Evolutionary conservation across 2,113 vertebrate genomes (phyloP).

Genomic region (Phalacrocorax pelagicus): DNA sequence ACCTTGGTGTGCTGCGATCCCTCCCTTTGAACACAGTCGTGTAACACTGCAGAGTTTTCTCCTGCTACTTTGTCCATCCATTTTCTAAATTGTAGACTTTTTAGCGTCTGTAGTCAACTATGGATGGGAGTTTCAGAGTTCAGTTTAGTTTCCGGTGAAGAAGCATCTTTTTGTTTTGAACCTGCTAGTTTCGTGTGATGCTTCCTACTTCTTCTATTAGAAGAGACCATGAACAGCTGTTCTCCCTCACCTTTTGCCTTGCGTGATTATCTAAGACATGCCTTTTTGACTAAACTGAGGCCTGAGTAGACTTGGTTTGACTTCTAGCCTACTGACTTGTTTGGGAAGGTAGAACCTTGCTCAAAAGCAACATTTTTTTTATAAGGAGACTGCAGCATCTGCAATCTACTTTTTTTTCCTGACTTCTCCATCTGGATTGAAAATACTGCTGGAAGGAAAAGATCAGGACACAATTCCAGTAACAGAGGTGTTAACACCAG

Average conservation of each 20-base stretch:
- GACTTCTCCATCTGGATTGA: neutral
- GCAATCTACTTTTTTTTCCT: neutral
- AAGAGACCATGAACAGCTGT: neutral
- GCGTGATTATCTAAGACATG: neutral
- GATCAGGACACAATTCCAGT: neutral
- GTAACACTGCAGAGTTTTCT: neutral
- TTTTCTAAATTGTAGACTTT: neutral
- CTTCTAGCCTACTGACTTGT: neutral
- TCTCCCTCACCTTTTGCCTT: neutral
- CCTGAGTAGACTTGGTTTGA: neutral
- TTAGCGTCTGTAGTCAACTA: neutral
- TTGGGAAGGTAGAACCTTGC: neutral
- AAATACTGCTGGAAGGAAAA: neutral
- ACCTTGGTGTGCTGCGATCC: no score
- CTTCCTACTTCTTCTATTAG: neutral
- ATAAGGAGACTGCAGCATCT: neutral
- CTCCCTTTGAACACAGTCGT: accelerated
- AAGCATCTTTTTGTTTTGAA: neutral
- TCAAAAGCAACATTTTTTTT: neutral
- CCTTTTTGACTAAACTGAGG: neutral
- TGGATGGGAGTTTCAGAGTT: neutral
- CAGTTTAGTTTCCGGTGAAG: neutral
- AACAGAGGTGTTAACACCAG: neutral
- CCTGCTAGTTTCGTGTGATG: neutral
- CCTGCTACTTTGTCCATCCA: neutral